These are phyloP conservation scores for Eudemis profundana DNA, from an alignment of 2,888 invertebrate genomes.

Conservation along the genomic window DNA sequence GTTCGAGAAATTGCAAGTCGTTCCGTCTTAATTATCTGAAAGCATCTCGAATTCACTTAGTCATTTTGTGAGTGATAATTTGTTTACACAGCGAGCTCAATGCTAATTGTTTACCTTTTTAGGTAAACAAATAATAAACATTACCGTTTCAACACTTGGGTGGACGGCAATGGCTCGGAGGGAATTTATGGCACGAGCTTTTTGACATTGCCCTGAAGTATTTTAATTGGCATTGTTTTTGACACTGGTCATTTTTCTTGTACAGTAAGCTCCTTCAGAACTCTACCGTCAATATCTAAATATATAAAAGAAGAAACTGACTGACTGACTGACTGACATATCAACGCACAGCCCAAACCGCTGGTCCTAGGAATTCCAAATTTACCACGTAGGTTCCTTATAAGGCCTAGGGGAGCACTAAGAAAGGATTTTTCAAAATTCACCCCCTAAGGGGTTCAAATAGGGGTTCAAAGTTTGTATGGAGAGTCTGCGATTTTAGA, in stretches of 20 bases:
- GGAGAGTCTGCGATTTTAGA: no score
- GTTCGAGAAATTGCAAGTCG: slow-evolving; percentile 3
- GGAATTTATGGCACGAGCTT: slow-evolving; percentile 18
- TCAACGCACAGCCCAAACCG: no score
- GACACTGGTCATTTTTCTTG: slow-evolving; percentile 11
- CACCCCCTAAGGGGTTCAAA: no score
- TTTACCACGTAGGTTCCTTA: no score
- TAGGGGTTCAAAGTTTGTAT: no score
- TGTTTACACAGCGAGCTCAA: slow-evolving; percentile 10
- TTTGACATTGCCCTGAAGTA: slow-evolving; percentile 13
- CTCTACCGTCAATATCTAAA: no score
- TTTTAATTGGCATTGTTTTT: slow-evolving; percentile 25
- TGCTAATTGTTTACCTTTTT: slow-evolving; percentile 30
- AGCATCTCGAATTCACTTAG: slow-evolving; percentile 29
- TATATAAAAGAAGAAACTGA: no score
- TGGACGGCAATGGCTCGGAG: not conserved
- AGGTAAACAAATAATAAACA: slow-evolving; percentile 16
- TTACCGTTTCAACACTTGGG: slow-evolving; percentile 35
- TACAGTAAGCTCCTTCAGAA: no score
- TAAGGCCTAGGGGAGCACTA: no score
- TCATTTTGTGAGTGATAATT: slow-evolving; percentile 4
- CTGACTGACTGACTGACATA: no score
- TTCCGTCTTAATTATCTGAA: slow-evolving; percentile 22
- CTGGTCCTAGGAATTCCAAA: no score
- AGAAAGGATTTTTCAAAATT: no score